Conservation (phyloP, 1,140 invertebrate genomes). For the Olivierus martensii region DNA sequence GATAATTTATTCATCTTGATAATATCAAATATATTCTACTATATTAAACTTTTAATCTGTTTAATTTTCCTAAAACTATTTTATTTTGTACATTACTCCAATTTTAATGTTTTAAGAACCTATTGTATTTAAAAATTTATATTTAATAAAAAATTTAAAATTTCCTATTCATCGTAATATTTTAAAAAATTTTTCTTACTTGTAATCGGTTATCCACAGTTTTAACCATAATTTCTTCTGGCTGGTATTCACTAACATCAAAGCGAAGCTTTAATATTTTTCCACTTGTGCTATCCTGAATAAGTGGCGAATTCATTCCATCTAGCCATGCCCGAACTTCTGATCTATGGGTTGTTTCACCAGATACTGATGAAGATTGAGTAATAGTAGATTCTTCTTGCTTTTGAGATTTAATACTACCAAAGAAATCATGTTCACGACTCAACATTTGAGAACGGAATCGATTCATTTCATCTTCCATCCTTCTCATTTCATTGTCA, state of each 20-base stretch:
- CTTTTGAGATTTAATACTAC: constrained; percentile 28
- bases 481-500: constrained; percentile 90
- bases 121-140: too few species aligned
- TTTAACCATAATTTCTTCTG: constrained; percentile 91
- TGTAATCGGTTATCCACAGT: constrained; percentile 90
- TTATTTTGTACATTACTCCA: too few species aligned
- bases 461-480: constrained; percentile 96
- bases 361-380: neutral
- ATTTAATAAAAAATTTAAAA: too few species aligned
- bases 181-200: too few species aligned
- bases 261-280: constrained; percentile 82
- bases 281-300: constrained; percentile 66
- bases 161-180: too few species aligned
- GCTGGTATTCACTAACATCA: constrained; percentile 85
- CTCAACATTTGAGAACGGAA: constrained; percentile 87
- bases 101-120: too few species aligned
- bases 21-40: too few species aligned
- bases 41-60: too few species aligned
- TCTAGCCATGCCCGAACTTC: constrained; percentile 46
- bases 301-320: constrained; percentile 75
- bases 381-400: constrained; percentile 20
- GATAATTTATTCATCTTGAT: too few species aligned
- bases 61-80: too few species aligned
- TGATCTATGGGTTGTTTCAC: constrained; percentile 24
- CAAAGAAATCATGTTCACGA: constrained; percentile 44